These are phyloP conservation scores for Epinephelus fuscoguttatus DNA, from an alignment of 2,113 vertebrate genomes.

Conservation along the genomic window DNA sequence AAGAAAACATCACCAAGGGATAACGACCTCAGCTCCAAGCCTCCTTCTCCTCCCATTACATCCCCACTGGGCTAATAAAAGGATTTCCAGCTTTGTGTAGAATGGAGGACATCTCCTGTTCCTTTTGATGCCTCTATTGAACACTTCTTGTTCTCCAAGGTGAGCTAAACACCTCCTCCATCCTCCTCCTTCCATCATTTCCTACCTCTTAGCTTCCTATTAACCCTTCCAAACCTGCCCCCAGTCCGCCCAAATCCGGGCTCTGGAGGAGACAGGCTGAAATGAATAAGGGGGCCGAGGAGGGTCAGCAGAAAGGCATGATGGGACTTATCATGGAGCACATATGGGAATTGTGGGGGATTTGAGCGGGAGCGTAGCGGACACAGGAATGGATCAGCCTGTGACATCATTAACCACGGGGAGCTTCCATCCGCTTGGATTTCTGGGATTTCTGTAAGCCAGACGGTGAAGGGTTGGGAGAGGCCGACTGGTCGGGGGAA, in stretches of 20 bases:
- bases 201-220: slow-evolving; percentile 71
- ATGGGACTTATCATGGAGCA: slow-evolving; percentile 82
- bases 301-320: slow-evolving; percentile 82
- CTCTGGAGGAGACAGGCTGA: slow-evolving; percentile 59
- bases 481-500: slow-evolving; percentile 44
- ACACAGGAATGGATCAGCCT: slow-evolving; percentile 81
- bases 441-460: slow-evolving; percentile 83
- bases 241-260: slow-evolving; percentile 64
- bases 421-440: slow-evolving; percentile 78
- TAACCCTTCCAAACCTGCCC: slow-evolving; percentile 73
- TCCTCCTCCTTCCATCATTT: slow-evolving; percentile 46
- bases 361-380: slow-evolving; percentile 77
- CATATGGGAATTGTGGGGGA: slow-evolving; percentile 77
- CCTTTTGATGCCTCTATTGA: slow-evolving; percentile 40
- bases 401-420: slow-evolving; percentile 85
- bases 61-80: slow-evolving; percentile 59
- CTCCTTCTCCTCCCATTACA: slow-evolving; percentile 24
- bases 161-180: slow-evolving; percentile 48
- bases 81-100: slow-evolving; percentile 70
- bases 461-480: slow-evolving; percentile 53
- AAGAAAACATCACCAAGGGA: slow-evolving; percentile 20
- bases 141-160: slow-evolving; percentile 52
- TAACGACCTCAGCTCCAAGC: slow-evolving; percentile 10
- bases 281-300: slow-evolving; percentile 64
- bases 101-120: slow-evolving; percentile 23